Evolutionary conservation across 2,888 invertebrate species (phyloP).

Genomic region (Plutella xylostella): DNA sequence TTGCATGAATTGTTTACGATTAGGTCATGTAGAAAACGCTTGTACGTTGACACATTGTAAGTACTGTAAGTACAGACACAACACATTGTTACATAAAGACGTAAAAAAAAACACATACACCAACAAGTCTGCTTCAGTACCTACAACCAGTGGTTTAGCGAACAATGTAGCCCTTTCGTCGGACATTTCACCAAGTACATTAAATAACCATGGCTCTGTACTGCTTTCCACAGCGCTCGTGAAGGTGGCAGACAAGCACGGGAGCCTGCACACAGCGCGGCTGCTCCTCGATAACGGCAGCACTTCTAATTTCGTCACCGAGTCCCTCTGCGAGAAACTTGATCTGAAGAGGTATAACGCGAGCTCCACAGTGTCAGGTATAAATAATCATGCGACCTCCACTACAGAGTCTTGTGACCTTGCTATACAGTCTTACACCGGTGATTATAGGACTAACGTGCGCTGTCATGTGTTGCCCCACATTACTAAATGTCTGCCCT

Average conservation of each 20-base stretch:
- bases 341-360: not conserved
- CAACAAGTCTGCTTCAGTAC: too few species aligned
- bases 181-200: too few species aligned
- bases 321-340: not conserved
- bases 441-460: not conserved
- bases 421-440: not conserved
- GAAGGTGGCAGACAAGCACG: too few species aligned
- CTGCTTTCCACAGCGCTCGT: too few species aligned
- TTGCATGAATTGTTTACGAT: conserved; percentile 5
- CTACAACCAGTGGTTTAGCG: too few species aligned
- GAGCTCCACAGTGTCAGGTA: not conserved
- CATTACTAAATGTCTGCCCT: not conserved
- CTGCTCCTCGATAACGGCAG: conserved; percentile 14
- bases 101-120: too few species aligned
- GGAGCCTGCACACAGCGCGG: conserved; percentile 6
- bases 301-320: conserved; percentile 6
- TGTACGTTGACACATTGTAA: not conserved
- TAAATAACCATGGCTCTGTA: too few species aligned
- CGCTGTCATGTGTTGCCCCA: not conserved
- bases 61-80: not conserved
- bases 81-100: not conserved
- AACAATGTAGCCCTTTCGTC: too few species aligned
- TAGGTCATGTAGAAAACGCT: not conserved
- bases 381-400: not conserved
- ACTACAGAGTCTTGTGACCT: too few species aligned